Evolutionary conservation across 2,888 invertebrate species (phyloP), one percentile per base, ranked within the genome.

Genomic region (Hydroisotoma schaefferi): DNA sequence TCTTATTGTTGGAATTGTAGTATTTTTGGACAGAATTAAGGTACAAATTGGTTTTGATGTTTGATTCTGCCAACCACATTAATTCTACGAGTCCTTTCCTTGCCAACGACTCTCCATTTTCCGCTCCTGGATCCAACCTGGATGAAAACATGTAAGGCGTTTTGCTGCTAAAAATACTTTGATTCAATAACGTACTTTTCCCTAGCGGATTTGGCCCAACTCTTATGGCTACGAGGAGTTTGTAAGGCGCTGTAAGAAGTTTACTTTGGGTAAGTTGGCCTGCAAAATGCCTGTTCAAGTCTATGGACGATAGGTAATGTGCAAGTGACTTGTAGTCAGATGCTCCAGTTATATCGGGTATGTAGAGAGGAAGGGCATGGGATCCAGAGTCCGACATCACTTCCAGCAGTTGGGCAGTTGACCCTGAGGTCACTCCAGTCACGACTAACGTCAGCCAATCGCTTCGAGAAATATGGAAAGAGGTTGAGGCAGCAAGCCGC

Each of bases 141-240:
- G 27, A 27, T 2, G 49, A 25, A 28, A 49, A 49, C 15, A n/a
- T 26, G 4, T 12, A 25, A 10, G 20, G 18, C 20, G 8, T n/a
- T n/a, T n/a, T n/a, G 18, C 40, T 4, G 8, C 3, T 40, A 22
- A 49, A 23, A 27, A 27, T n/a, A 3, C 28, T 4, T 18, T 49
- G n/a, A 18, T 49, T 49, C 6, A 49, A n/a, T 4, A 49, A 4
- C 4, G 49, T 49, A 18, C 49, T 49, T 18, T 49, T 49, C n/a
- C 49, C 49, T 27, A 49, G 12, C 3, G 4, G 5, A 10, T 12
- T 22, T 4, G 20, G 6, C 6, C 49, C 49, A n/a, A 49, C 26
- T 18, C 49, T 25, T 15, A 49, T 10, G 12, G 49, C 49, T 8
- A 29, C 29, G 20, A 49, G 6, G 28, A 49, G 26, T 27, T 28